A percentile compares a stretch with the other conserved stretches of the same genome.
These are phyloP conservation scores for Temnothorax curvispinosus DNA, from an alignment of 1,140 invertebrate genomes.

Conservation along the genomic window DNA sequence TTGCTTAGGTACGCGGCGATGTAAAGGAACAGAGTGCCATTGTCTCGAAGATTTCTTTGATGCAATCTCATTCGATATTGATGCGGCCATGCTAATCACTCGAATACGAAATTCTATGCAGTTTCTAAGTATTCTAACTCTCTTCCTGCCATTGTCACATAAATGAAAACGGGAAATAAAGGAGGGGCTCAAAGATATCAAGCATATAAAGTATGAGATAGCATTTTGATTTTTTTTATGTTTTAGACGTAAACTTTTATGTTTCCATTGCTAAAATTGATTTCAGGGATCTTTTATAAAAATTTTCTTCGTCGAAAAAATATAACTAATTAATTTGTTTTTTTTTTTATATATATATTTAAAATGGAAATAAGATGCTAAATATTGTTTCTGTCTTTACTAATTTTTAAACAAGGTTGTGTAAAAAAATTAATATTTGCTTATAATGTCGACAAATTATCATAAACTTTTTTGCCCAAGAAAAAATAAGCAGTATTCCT, in stretches of 20 bases:
- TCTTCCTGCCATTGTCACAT: slow-evolving; percentile 19
- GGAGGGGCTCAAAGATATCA: not conserved
- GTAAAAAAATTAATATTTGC: not conserved
- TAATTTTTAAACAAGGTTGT: not conserved
- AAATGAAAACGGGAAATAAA: not conserved
- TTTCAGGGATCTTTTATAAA: not conserved
- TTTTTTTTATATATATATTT: not conserved
- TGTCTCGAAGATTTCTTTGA: slow-evolving; percentile 17
- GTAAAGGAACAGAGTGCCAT: slow-evolving; percentile 29
- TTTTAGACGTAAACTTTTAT: not conserved
- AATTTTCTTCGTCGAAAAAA: not conserved
- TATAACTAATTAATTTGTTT: not conserved
- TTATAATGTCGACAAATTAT: not conserved
- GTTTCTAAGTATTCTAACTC: not conserved
- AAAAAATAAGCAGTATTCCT: too few relatives aligned
- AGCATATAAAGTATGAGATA: not conserved
- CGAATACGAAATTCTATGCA: slow-evolving; percentile 30
- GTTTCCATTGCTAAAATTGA: not conserved
- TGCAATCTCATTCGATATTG: slow-evolving; percentile 27
- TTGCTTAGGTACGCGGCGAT: not conserved
- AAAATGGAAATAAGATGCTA: not conserved
- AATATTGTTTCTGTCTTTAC: not conserved
- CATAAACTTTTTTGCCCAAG: not conserved
- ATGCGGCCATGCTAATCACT: not conserved
- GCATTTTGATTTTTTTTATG: not conserved